Evolutionary conservation across 1,140 invertebrate species (phyloP).

Genomic region (Hylaeus anthracinus): DNA sequence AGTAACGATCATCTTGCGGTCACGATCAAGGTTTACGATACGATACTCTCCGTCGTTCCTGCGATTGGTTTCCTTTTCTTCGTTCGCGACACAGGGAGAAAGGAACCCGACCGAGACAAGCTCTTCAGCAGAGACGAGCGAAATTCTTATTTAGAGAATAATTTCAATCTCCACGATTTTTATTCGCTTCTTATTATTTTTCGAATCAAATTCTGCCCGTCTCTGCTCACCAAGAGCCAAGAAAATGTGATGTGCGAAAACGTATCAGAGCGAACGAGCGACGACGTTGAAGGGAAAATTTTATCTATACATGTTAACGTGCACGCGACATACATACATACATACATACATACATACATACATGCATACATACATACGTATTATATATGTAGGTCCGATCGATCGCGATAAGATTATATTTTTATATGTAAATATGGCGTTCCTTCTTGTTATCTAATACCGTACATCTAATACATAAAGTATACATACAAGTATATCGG

Average conservation of each 20-base stretch:
- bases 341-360: too few relatives aligned
- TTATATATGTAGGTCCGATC: constrained; percentile 58
- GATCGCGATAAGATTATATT: constrained; percentile 76
- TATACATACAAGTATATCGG: constrained; percentile 38
- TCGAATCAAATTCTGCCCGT: too few relatives aligned
- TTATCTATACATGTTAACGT: constrained; percentile 64
- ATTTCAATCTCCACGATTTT: too few relatives aligned
- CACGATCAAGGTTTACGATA: neutral
- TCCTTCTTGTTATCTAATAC: constrained; percentile 73
- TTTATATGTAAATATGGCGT: constrained; percentile 79
- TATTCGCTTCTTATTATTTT: too few relatives aligned
- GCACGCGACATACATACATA: constrained; percentile 42
- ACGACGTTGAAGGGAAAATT: constrained; percentile 47
- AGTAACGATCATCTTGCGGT: neutral
- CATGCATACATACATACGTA: constrained; percentile 37
- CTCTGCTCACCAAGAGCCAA: neutral
- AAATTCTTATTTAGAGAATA: too few relatives aligned
- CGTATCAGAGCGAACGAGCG: constrained; percentile 68
- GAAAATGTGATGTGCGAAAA: constrained; percentile 72
- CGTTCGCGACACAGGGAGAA: neutral
- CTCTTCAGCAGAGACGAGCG: too few relatives aligned
- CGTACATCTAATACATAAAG: constrained; percentile 28
- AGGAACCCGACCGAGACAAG: too few relatives aligned
- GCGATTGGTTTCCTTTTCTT: constrained; percentile 10
- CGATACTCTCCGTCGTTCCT: neutral